Evolutionary conservation across 2,797 vertebrate species (phyloP), one percentile per base, ranked within the genome.

Genomic region (Podargus strigoides): DNA sequence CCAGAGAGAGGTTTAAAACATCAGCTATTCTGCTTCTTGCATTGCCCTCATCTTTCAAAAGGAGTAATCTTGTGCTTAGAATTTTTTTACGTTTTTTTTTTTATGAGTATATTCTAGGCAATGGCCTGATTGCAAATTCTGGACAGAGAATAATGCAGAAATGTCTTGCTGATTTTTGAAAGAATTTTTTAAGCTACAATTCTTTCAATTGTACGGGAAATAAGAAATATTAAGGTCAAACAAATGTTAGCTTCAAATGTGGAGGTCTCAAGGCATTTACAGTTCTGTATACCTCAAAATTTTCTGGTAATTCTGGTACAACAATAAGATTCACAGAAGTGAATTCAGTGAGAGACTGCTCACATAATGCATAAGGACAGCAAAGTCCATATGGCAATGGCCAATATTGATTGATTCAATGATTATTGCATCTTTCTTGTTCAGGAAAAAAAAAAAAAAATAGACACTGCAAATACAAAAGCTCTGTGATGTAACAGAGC

Each of bases 131-230:
- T 84, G 47, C 24, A 95, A 91, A 87, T 97, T 70, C 68, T 81
- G 72, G 56, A 39, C 39, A 89, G 89, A 93, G 46, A 95, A 87
- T 32, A 81, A 85, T 8, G 3, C 24, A 81, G 82, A 92, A 95
- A 87, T 60, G n/a, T 62, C 64, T 87, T 95, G 37, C 19, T 93
- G 68, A 83, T 90, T 96, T 95, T 84, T 85, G 64, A 91, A 96
- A 78, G 32, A 52, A 74, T 37, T 92, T 85, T 46, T 36, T 6
- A 85, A 46, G 18, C 60, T 41, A 80, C 30, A 39, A 70, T 75
- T 94, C 28, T n/a, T 96, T 93, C 70, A 77, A 16, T 94, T 93
- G 49, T 90, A 46, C 42, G 92, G 90, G 76, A 97, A 93, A 94
- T 89, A 68, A 89, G 26, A 73, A 74, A 89, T 89, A 95, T 47